Base-by-base conservation (phyloP, 2,888 invertebrate genomes). In the Blera fallax region DNA sequence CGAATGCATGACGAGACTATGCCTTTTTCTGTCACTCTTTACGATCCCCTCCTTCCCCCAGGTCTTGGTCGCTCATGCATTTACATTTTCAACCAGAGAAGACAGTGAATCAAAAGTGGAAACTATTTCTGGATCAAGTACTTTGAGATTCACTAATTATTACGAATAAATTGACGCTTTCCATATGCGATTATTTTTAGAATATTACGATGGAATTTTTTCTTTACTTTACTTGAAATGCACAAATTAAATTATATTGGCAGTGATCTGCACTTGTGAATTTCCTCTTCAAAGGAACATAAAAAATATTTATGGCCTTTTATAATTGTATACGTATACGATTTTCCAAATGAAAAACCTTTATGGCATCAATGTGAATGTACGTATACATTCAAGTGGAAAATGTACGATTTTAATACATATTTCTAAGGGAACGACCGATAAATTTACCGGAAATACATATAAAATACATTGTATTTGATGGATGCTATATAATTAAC, bases 151-250 rank as follows among this genome's bases (percentile, higher is more conserved):
- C 50, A 37, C 8, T 37, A 52, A 67, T 67, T 65, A 65, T 34
- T n/a, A 50, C 37, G 34, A 32, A 24, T 48, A 45, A 40, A 48
- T 48, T 24, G 16, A 74, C 16, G 52, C 7, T 62, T 52, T 77
- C 43, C 52, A 70, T 40, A 16, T 54, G 43, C 43, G 21, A 16
- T 21, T 70, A 69, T 78, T 62, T 78, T 69, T 70, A 54, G 60
- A 60, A 60, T 34, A 60, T 52, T 40, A 10, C 18, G 56, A 65
- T 34, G 21, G 32, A 67, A 32, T 43, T 50, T 43, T 24, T n/a
- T n/a, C n/a, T n/a, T n/a, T n/a, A n/a, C 11, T 62, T 34, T 1
- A 48, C 34, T 62, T 62, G 45, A 70, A 58, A 45, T 56, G 40
- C 16, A 64, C 16, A 48, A 32, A 54, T 8, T 21, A 16, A 52